Evolutionary conservation across 2,113 vertebrate species (phyloP).

Genomic region (Gadus chalcogrammus): DNA sequence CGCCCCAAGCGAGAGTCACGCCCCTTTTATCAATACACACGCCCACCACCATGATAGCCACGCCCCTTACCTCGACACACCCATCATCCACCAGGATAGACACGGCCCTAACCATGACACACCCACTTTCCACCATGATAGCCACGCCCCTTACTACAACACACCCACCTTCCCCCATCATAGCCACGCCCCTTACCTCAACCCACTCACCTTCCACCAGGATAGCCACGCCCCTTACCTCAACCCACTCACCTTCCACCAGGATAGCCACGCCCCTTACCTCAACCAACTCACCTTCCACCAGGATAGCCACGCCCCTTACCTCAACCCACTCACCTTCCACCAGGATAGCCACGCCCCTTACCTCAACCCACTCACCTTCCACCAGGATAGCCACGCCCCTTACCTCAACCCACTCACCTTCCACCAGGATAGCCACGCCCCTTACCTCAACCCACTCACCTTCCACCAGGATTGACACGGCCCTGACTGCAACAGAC

Average conservation of each 20-base stretch:
- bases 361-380: neutral
- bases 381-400: neutral
- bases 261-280: neutral
- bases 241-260: neutral
- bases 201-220: too few species aligned
- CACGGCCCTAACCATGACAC: too few species aligned
- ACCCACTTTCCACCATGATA: too few species aligned
- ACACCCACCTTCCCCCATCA: neutral
- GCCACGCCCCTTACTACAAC: neutral
- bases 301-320: neutral
- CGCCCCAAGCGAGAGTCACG: too few species aligned
- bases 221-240: neutral
- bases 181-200: neutral
- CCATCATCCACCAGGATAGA: neutral
- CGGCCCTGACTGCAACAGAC: neutral
- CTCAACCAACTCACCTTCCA: too few species aligned
- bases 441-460: neutral
- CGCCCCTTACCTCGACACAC: neutral
- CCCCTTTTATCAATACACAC: neutral
- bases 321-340: neutral
- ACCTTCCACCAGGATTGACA: neutral
- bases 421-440: neutral
- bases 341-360: neutral
- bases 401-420: too few species aligned
- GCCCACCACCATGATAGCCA: neutral